Conservation (phyloP, 2,888 invertebrate species). For the Troglohyphantes excavatus region DNA sequence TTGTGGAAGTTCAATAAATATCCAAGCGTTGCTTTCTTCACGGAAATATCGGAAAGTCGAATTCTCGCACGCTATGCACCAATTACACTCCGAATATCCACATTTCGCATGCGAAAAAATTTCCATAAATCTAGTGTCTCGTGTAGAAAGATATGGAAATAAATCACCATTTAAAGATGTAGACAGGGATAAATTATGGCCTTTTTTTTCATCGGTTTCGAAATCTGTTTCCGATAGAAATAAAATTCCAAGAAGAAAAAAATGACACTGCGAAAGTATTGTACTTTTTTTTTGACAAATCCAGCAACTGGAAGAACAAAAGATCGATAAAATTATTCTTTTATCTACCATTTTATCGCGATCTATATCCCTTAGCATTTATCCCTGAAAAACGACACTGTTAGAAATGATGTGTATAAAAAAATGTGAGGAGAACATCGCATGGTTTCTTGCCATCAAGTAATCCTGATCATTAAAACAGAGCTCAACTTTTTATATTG, state of each 20-base stretch:
- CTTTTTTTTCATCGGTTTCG: slow-evolving; percentile 16
- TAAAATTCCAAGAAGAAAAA: slow-evolving; percentile 1
- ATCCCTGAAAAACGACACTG: background rate
- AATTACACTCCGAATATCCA: background rate
- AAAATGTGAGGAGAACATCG: background rate
- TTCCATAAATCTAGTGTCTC: slow-evolving; percentile 20
- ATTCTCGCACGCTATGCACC: background rate
- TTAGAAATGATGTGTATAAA: background rate
- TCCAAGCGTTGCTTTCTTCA: background rate
- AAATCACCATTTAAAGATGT: slow-evolving; percentile 35
- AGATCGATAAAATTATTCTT: slow-evolving; percentile 9
- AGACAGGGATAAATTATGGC: slow-evolving; percentile 33
- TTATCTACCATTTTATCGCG: background rate
- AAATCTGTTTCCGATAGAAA: slow-evolving; percentile 56
- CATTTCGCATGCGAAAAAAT: background rate
- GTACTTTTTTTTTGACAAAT: background rate
- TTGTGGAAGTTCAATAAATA: background rate
- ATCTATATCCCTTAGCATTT: slow-evolving; percentile 7
- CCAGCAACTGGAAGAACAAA: background rate
- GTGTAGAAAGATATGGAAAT: slow-evolving; percentile 17
- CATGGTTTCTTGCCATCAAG: slow-evolving; percentile 4
- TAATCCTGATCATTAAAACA: background rate
- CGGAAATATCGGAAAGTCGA: slow-evolving; percentile 2
- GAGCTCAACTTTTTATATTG: background rate
- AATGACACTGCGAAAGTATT: background rate